Evolutionary conservation across 2,888 invertebrate species (phyloP), one percentile per base, ranked within the genome.

Genomic region (Leistus spinibarbis): DNA sequence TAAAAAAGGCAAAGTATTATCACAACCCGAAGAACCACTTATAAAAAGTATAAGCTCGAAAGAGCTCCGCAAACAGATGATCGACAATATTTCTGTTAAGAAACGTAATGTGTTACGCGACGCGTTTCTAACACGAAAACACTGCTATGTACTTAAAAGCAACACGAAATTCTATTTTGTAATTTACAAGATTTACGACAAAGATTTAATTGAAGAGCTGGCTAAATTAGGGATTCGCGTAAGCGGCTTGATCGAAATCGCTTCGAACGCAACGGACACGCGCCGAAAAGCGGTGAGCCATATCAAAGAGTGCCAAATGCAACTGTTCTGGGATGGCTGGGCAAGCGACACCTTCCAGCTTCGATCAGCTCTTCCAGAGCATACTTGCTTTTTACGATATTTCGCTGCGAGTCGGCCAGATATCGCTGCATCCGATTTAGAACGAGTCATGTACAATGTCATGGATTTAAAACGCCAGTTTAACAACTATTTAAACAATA

Each of bases 381-480:
- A 64, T 1, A 71, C 65, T 54, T 54, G 27, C 27, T 71, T 54
- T 13, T 24, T 65, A n/a, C 64, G 65, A 53, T 71, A 24, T 16
- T 27, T 24, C 16, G 23, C 57, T 5, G 23, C 54, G 13, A 65
- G 56, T 64, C 9, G 13, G 16, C 56, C 24, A 13, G 24, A 3
- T 24, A 22, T 23, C 1, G 65, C 53, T 24, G 27, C 54, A 16
- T 54, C 64, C 7, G 64, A 71, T 23, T 54, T 71, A 16, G 19
- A 20, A 19, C 23, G 54, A 1, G 65, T 65, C 17, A 57, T 71
- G 24, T 13, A 17, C 22, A 71, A 71, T 20, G 24, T 71, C n/a
- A 20, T 54, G 13, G 65, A 71, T 23, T 64, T 71, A 3, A 71
- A 54, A 64, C 71, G 71, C 9, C 65, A 65, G 16, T 71, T 56